Conservation (phyloP, 2,113 vertebrate genomes). For the Fulmarus glacialis region DNA sequence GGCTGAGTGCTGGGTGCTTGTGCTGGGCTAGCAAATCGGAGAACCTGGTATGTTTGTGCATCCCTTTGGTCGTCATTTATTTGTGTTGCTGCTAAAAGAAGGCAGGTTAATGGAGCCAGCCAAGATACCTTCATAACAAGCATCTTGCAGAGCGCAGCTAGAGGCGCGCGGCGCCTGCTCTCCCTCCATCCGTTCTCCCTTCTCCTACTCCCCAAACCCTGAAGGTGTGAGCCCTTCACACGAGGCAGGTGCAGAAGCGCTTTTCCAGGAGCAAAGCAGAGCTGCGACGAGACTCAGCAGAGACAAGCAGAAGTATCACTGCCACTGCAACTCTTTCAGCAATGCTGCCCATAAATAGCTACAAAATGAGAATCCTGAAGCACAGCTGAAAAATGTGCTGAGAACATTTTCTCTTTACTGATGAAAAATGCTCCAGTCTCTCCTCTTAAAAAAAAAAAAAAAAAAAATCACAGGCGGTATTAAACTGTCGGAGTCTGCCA, state of each 20-base stretch:
- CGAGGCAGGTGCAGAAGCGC: fast-evolving
- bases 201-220: neutral
- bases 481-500: neutral
- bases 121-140: neutral
- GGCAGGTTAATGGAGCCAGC: neutral
- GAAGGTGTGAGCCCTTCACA: neutral
- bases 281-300: neutral
- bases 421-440: neutral
- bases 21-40: neutral
- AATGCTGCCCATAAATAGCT: neutral
- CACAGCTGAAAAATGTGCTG: neutral
- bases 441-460: neutral
- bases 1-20: neutral
- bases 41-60: neutral
- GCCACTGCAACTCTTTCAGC: neutral
- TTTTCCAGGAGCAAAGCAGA: neutral
- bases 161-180: fast-evolving
- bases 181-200: neutral
- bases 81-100: neutral
- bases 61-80: fast-evolving
- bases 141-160: neutral
- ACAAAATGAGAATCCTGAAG: neutral
- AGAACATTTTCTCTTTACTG: neutral
- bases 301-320: neutral
- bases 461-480: neutral